Evolutionary conservation across 1,140 invertebrate genomes (phyloP), one percentile per base, ranked within the genome.

Genomic region (Neodiprion virginianus): DNA sequence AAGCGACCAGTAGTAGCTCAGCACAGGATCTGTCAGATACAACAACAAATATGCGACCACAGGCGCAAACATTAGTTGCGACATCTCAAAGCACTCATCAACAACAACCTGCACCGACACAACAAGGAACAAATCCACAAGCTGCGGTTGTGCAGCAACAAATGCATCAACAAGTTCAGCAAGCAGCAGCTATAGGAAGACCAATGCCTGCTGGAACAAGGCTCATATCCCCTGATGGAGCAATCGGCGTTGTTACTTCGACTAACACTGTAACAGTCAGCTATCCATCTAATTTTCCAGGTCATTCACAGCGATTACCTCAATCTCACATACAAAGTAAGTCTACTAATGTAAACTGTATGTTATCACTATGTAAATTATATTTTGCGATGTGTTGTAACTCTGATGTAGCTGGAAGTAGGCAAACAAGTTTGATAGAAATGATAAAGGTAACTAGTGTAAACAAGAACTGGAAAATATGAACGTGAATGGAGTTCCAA

Each of bases 241-340:
- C 91, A n/a, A 85, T 93, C 17, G 92, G 92, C 48, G 89, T 93
- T 50, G 91, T 93, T 48, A 90, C 91, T 1, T 89, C 90, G 7
- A 92, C 92, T 74, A 92, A 93, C 78, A 90, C 89, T 28, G 91
- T 93, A 17, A 90, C 91, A 40, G 89, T 93, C 40, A 90, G 91
- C 73, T 90, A 92, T 85, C 89, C 91, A 75, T 84, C 88, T 23
- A 83, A 88, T 75, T 92, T 89, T 77, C 86, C 87, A 8, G 86
- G 82, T 70, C 87, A 88, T 80, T 79, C 81, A n/a, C 87, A 86
- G 68, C 82, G 86, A 72, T 78, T 88, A 68, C 79, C 82, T 3
- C 85, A 84, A 69, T 73, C 80, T 3, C 87, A 88, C 72, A 79
- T 88, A 70, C 87, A 88, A 83, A 85, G 86, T 88, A 77, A 77